These are phyloP conservation scores for Lucifuga dentata DNA, from an alignment of 2,113 vertebrate species.

Conservation along the genomic window DNA sequence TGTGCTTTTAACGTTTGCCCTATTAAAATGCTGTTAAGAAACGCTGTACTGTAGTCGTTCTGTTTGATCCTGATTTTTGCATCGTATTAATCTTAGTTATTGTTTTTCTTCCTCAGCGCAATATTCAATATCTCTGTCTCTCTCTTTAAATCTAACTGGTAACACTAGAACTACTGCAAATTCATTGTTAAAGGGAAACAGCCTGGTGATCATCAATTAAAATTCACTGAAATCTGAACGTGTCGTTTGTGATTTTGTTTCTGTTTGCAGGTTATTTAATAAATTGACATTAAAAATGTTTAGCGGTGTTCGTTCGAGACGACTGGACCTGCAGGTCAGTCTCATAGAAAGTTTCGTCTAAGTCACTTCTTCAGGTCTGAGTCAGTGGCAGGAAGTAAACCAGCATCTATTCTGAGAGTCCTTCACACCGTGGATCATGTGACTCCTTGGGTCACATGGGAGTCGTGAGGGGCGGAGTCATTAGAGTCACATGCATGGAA, in stretches of 20 bases:
- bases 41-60: slow-evolving; percentile 80
- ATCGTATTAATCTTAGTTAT: slow-evolving; percentile 84
- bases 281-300: no score
- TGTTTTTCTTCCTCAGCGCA: slow-evolving; percentile 81
- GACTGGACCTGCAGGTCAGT: no score
- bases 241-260: not conserved
- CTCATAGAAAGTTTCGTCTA: no score
- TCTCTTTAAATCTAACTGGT: slow-evolving; percentile 81
- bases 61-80: slow-evolving; percentile 75
- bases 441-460: no score
- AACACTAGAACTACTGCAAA: slow-evolving; percentile 83
- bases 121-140: slow-evolving; percentile 85
- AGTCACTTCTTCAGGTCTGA: no score
- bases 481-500: no score
- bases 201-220: slow-evolving; percentile 90
- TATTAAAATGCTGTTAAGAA: slow-evolving; percentile 85
- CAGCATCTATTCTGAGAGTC: no score
- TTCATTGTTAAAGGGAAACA: slow-evolving; percentile 89
- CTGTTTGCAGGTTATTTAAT: not conserved
- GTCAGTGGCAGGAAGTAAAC: no score
- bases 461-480: no score
- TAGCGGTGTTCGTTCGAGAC: no score
- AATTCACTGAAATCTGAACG: slow-evolving; percentile 76
- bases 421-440: no score
- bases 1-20: slow-evolving; percentile 86